These are phyloP conservation scores for Smittia sp. DNA, from an alignment of 2,888 invertebrate species.

Conservation along the genomic window DNA sequence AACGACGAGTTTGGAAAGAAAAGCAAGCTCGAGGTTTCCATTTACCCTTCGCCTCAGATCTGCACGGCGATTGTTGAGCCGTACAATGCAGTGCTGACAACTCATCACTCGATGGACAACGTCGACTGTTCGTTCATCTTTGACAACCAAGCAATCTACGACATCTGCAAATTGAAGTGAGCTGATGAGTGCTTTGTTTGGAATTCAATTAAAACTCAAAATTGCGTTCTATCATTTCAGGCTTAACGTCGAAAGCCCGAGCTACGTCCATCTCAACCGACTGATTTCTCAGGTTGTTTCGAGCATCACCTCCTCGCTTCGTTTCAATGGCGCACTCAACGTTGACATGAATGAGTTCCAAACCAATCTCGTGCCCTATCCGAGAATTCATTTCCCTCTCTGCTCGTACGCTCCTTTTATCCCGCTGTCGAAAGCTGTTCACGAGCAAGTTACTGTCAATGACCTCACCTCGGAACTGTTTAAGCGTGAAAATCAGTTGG, in stretches of 20 bases:
- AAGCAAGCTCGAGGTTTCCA: conserved; percentile 69
- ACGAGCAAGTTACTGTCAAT: conserved; percentile 72
- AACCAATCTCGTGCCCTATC: conserved; percentile 88
- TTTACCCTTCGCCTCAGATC: conserved; percentile 56
- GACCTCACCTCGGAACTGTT: conserved; percentile 84
- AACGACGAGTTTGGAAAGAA: conserved; percentile 81
- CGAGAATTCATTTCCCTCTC: conserved; percentile 84
- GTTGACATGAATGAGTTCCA: conserved; percentile 88
- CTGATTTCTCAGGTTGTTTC: conserved; percentile 69
- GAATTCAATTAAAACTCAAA: no score
- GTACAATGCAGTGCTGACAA: conserved; percentile 84
- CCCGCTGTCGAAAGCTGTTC: conserved; percentile 69
- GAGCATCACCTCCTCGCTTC: conserved; percentile 77
- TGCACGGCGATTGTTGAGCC: conserved; percentile 90
- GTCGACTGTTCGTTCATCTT: conserved; percentile 89
- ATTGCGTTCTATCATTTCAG: conserved; percentile 36
- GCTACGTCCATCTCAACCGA: conserved; percentile 67
- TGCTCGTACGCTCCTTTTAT: conserved; percentile 72
- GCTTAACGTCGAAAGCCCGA: conserved; percentile 63
- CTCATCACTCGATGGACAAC: conserved; percentile 78
- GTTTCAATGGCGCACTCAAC: conserved; percentile 81
- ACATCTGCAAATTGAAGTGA: conserved; percentile 74
- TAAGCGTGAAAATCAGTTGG: conserved; percentile 83
- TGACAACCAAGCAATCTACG: conserved; percentile 88
- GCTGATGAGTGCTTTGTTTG: conserved; percentile 49